A percentile compares a stretch with the other conserved stretches of the same genome.
Evolutionary conservation across 2,113 vertebrate species (phyloP).

Genomic region (Ailuropoda melanoleuca): DNA sequence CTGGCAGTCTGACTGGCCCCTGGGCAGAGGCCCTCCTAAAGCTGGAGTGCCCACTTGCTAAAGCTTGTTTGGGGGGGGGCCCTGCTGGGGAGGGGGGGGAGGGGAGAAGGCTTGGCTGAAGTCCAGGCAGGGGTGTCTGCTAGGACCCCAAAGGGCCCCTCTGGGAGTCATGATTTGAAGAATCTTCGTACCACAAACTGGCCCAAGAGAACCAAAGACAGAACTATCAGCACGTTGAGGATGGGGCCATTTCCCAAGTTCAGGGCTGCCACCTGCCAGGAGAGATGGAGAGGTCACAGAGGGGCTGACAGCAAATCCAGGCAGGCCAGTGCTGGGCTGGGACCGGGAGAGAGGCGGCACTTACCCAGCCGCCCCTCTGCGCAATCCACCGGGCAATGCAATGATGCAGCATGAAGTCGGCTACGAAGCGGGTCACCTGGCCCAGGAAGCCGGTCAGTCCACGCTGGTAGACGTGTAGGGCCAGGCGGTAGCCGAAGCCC

Average conservation of each 20-base stretch:
- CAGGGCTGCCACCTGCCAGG: conserved; percentile 81
- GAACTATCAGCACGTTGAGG: conserved; percentile 76
- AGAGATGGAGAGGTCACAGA: not conserved
- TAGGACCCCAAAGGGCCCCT: conserved; percentile 25
- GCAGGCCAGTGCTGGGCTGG: accelerated
- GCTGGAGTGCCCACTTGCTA: conserved; percentile 20
- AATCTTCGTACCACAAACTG: conserved; percentile 83
- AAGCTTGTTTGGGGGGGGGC: conserved; percentile 13
- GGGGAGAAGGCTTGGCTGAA: not conserved
- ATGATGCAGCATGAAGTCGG: conserved; percentile 80
- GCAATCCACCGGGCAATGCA: conserved; percentile 87
- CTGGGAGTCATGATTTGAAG: conserved; percentile 77
- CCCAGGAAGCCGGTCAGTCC: conserved; percentile 85
- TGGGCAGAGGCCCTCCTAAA: not conserved
- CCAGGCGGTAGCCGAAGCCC: conserved; percentile 89
- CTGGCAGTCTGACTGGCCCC: not conserved
- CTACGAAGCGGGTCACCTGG: conserved; percentile 79
- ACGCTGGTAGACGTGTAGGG: conserved; percentile 85
- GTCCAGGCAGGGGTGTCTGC: conserved; percentile 27
- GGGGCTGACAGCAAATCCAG: accelerated
- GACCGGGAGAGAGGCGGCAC: conserved; percentile 1
- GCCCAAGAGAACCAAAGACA: conserved; percentile 80
- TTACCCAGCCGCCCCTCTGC: conserved; percentile 89
- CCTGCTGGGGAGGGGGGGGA: not conserved
- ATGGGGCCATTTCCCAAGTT: conserved; percentile 81